Base-by-base conservation (phyloP, 2,113 vertebrate genomes). In the Melanerpes formicivorus region DNA sequence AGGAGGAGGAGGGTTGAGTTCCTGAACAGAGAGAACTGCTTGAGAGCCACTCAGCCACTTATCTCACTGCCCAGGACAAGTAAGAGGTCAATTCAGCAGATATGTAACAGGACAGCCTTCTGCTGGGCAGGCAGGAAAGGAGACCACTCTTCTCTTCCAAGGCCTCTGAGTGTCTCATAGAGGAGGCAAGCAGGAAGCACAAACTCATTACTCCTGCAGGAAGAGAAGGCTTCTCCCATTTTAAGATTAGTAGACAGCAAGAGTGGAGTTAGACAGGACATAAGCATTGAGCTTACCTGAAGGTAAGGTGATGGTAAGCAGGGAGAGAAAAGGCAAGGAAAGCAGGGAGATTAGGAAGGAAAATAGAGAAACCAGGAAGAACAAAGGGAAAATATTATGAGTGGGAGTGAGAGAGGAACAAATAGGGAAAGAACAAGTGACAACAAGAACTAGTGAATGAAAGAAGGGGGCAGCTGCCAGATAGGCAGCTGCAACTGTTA, bases 401-500 rank as follows among this genome's bases (percentile, higher is more conserved):
- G 21, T 42, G n/a, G 15, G 22, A 84, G 32, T 58, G 77, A 80
- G 32, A 64, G 44, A 48, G 42, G 62, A 40, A 86, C 18, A 62
- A 91, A 16, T 0, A 91, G 23, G 26, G 71, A 76, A 76, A 69
- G 21, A 86, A 63, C 8, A 12, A 37, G 19, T n/a, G 37, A 66
- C 44, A 86, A 50, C 25, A 84, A 81, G 84, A 92, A 73, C 8
- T 15, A 52, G 40, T 18, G 52, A 76, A 69, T 87, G 81, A 90
- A 73, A 93, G 81, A 92, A 79, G 15, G 84, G 34, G 92, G 74
- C 92, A 94, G 93, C 76, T 95, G 93, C 95, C 4, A 55, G 22
- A 27, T 6, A 40, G 56, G 84, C 91, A 96, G 94, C 93, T 93
- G 88, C 71, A 84, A 88, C 44, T 56, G 30, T 30, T 30, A 79